Evolutionary conservation across 2,888 invertebrate genomes (phyloP).

Genomic region (Calephelis perditalis): DNA sequence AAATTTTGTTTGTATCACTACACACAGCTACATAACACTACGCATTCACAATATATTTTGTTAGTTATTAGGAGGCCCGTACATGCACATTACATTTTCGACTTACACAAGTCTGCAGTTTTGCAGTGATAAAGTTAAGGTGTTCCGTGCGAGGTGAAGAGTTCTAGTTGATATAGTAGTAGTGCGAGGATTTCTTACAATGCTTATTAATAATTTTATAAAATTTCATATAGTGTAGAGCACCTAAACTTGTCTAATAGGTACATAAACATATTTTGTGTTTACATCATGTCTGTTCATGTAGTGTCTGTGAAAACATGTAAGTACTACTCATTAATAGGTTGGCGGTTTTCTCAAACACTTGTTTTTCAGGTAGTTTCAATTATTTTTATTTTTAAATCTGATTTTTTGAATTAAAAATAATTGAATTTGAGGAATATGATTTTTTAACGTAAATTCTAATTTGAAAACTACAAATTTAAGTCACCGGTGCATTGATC

Average conservation of each 20-base stretch:
- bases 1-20: constrained; percentile 57
- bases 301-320: constrained; percentile 36
- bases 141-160: constrained; percentile 70
- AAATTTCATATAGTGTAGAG: constrained; percentile 50
- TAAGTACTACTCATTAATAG: constrained; percentile 8
- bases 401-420: no score
- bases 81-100: constrained; percentile 8
- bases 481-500: constrained; percentile 14
- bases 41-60: constrained; percentile 21
- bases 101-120: constrained; percentile 1
- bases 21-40: constrained; percentile 47
- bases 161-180: constrained; percentile 29
- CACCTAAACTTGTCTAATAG: constrained; percentile 67
- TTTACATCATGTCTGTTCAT: constrained; percentile 56
- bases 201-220: background rate
- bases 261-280: constrained; percentile 38
- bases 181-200: constrained; percentile 20
- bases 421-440: no score
- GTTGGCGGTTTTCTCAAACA: background rate
- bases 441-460: no score
- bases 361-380: background rate
- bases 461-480: no score
- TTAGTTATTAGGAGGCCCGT: constrained; percentile 7
- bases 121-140: constrained; percentile 63
- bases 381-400: background rate